phyloP scores from a whole-genome alignment of 2,113 vertebrate species.

The Dicentrarchus labrax region DNA sequence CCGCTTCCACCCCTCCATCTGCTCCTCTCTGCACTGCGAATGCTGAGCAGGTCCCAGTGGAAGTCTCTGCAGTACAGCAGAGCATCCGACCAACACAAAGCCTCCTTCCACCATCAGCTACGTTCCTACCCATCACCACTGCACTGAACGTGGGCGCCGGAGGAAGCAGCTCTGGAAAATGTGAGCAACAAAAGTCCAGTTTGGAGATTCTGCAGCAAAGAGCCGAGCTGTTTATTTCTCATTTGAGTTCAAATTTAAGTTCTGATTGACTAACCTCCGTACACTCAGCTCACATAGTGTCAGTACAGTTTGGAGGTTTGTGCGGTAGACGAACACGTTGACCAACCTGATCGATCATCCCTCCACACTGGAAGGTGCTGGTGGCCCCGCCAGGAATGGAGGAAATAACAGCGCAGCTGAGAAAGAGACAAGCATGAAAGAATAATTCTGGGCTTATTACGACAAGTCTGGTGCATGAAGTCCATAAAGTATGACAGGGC shows the following conservation, averaged over 20 bases:
- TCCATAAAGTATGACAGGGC: no score
- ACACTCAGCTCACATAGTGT: slow-evolving; percentile 15
- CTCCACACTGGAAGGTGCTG: background rate
- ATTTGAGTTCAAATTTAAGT: no score
- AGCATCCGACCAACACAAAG: slow-evolving; percentile 51
- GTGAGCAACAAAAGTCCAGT: background rate
- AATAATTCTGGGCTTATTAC: background rate
- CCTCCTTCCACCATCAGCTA: slow-evolving; percentile 5
- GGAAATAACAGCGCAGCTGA: slow-evolving; percentile 6
- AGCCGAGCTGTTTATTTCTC: no score
- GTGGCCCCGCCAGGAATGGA: background rate
- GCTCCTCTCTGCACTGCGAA: slow-evolving; percentile 27
- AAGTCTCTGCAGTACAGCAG: slow-evolving; percentile 45
- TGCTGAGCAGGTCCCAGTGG: slow-evolving; percentile 40
- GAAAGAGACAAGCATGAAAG: background rate
- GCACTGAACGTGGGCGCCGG: background rate
- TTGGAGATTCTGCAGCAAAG: no score
- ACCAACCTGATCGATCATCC: slow-evolving; percentile 12
- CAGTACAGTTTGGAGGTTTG: no score
- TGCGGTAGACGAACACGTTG: background rate
- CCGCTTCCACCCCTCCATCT: slow-evolving; percentile 7
- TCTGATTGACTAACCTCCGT: background rate
- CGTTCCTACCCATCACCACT: background rate
- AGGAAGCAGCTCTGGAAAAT: background rate
- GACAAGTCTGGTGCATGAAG: no score